phyloP scores from a whole-genome alignment of 2,113 vertebrate species.

The Pteropus alecto region DNA sequence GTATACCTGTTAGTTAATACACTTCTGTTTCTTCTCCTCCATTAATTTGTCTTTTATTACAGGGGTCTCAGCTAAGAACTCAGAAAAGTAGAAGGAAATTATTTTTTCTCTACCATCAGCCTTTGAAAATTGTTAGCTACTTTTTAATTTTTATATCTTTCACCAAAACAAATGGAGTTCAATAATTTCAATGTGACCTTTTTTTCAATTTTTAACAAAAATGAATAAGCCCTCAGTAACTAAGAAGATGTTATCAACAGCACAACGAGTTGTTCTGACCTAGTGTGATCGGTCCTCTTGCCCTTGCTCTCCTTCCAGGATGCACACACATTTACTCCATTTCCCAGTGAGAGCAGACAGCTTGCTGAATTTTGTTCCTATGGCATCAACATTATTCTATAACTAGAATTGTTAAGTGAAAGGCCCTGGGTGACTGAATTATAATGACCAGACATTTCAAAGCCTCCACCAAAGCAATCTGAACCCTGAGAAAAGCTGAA shows the following conservation, averaged over 20 bases:
- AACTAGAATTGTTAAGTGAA: constrained; percentile 66
- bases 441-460: constrained; percentile 51
- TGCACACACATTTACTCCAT: not conserved
- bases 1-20: not conserved
- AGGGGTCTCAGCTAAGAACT: not conserved
- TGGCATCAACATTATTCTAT: not conserved
- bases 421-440: constrained; percentile 24
- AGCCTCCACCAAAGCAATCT: constrained; percentile 37
- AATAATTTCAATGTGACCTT: not conserved
- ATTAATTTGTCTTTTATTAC: not conserved
- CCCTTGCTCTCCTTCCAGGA: not conserved
- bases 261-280: not conserved
- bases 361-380: not conserved
- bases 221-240: not conserved
- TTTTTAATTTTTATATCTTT: not conserved
- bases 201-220: not conserved
- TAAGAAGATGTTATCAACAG: not conserved
- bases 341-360: not conserved
- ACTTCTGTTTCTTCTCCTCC: not conserved
- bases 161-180: not conserved
- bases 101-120: not conserved
- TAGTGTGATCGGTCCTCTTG: not conserved
- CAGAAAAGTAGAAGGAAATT: not conserved
- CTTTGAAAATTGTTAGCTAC: not conserved
- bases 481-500: constrained; percentile 41